Evolutionary conservation across 1,140 invertebrate species (phyloP), one percentile per base, ranked within the genome.

Genomic region (Aporrectodea caliginosa): DNA sequence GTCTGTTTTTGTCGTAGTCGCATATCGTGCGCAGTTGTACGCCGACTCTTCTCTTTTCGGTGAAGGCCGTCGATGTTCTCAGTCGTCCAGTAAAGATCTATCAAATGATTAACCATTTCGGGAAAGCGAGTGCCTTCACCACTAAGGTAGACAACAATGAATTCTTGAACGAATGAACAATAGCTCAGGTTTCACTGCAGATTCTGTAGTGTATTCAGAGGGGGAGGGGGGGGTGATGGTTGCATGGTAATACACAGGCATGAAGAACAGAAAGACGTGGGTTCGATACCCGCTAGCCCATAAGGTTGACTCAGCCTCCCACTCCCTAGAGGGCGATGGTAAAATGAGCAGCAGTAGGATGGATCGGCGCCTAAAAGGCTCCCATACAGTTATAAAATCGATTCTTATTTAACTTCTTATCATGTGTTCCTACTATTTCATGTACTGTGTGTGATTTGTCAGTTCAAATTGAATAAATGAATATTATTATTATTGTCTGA

Each of bases 21-120:
- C 80, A 87, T 33, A 78, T 89, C 1, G 80, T 88, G 27, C 79
- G 82, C 78, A 85, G 87, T 69, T 83, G 84, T 69, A 80, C 91
- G 0, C 91, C 94, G 1, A 93, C 94, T 83, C 93, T 95, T 81
- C 90, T 95, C 32, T 95, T 94, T 94, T 94, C 93, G 30, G 92
- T 93, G 31, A 92, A 93, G 74, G 91, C 92, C 78, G 93, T 94
- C 81, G 92, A 91, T 88, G 92, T 92, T 79, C 86, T 91, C 69
- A 88, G 90, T 6, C 90, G 90, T 78, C 31, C 71, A 22, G 27
- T 69, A 16, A 78, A 81, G 68, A 6, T 27, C 16, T 90, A 90
- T n/a, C 92, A 92, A 80, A 85, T 92, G 2, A 91, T 92, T 72
- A 92, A 92, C 84, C 88, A 93, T 82, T 95, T 93, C 86, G 92